Base-by-base conservation (phyloP, 1,140 invertebrate species). In the Papilio glaucus region DNA sequence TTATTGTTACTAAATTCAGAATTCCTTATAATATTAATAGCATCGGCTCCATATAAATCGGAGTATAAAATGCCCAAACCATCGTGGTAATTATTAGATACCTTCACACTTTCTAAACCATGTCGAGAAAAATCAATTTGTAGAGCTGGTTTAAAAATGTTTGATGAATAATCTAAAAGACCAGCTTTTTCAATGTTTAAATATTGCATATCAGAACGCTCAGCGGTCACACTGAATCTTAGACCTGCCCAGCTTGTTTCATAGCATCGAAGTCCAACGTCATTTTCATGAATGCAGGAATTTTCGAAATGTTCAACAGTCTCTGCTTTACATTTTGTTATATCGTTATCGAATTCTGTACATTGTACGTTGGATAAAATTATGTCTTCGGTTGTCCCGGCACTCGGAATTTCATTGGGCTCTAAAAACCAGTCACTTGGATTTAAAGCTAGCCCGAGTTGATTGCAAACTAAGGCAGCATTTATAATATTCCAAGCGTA, bases 71-170 rank as follows among this genome's bases (percentile, higher is more conserved):
- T 95, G 12, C 97, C 98, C 13, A 99, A 87, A 0, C 98, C 98
- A 88, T 98, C 97, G 83, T 98, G 96, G 29, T 96, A 95, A 88
- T 98, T 99, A 77, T 97, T 95, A 0, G 95, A 92, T 1, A 99
- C 93, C 79, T 95, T 95, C 4, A 99, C 95, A 77, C 97, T 97
- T 84, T 98, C 96, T 75, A 99, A 94, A 26, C 97, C 96, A 85
- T 99, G 98, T 69, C 97, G 95, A 67, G 98, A 97, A 90, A 99
- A 99, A 92, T 99, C 99, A 72, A 99, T 97, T 94, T 99, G 98
- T 1, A 99, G 89, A 0, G 98, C 99, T 60, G 97, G 97, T 86
- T 97, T 98, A 79, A 99, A 99, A 3, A 95, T 87, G 89, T 97
- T 97, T 0, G 97, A 98, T 0, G 97, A 95, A 86, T 98, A 99